Conservation (phyloP, 2,797 vertebrate species). For the Helarctos malayanus region DNA sequence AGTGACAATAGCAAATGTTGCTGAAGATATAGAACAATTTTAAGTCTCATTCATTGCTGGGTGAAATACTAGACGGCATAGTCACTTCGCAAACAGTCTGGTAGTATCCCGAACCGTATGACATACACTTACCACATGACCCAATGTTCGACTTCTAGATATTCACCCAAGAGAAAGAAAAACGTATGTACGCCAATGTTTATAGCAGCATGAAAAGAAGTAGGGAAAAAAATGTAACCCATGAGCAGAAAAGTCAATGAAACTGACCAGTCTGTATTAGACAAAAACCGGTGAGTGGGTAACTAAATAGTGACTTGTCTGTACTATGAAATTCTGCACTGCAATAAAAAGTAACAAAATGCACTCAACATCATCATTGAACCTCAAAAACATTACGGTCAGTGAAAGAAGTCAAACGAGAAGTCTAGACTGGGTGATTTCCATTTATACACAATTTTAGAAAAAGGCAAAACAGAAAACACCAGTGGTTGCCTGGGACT, state of each 20-base stretch:
- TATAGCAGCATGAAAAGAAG: not conserved
- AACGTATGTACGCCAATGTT: not conserved
- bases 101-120: not conserved
- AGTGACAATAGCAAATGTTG: not conserved
- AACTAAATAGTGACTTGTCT: not conserved
- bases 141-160: not conserved
- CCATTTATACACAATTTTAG: not conserved
- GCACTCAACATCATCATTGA: not conserved
- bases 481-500: not conserved
- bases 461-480: not conserved
- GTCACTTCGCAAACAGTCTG: not conserved
- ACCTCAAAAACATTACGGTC: not conserved
- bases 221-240: no score
- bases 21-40: not conserved
- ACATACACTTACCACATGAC: not conserved
- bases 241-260: no score
- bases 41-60: not conserved
- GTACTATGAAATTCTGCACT: not conserved
- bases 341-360: not conserved
- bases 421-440: not conserved
- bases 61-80: not conserved
- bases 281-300: not conserved
- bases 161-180: conserved; percentile 2
- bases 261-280: not conserved
- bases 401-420: not conserved